A percentile compares a stretch with the other conserved stretches of the same genome.
These are phyloP conservation scores for Drosophila pseudoobscura DNA, from an alignment of 1,140 invertebrate genomes.

Conservation along the genomic window DNA sequence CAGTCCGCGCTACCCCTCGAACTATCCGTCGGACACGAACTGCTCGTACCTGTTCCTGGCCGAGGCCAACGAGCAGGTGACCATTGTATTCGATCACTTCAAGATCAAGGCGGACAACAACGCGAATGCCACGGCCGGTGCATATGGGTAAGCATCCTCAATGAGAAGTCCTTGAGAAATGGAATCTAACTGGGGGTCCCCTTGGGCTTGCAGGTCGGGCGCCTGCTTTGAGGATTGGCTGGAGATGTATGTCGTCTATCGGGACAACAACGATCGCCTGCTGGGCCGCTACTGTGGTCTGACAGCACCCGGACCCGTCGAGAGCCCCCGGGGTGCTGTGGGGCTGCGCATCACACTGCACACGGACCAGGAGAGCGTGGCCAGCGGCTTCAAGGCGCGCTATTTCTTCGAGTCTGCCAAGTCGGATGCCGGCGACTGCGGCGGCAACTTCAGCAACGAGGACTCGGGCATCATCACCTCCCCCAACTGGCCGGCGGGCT, in stretches of 20 bases:
- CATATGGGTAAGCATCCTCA: slow-evolving; percentile 85
- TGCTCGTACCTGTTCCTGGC: slow-evolving; percentile 95
- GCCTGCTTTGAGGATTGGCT: slow-evolving; percentile 96
- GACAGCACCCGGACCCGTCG: slow-evolving; percentile 94
- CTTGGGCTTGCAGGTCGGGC: slow-evolving; percentile 84
- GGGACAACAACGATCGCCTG: slow-evolving; percentile 90
- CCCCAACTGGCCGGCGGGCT: slow-evolving; percentile 94
- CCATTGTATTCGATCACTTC: slow-evolving; percentile 96
- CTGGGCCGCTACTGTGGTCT: slow-evolving; percentile 93
- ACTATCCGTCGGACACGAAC: slow-evolving; percentile 96
- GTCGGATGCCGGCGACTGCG: slow-evolving; percentile 95
- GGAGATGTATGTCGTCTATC: slow-evolving; percentile 94
- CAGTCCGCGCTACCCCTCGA: slow-evolving; percentile 96
- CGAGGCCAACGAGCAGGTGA: slow-evolving; percentile 94
- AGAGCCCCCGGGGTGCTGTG: slow-evolving; percentile 92
- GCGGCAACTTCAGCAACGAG: slow-evolving; percentile 93
- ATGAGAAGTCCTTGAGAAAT: no score
- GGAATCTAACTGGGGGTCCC: background rate
- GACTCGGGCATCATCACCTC: slow-evolving; percentile 94
- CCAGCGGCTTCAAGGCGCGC: slow-evolving; percentile 94
- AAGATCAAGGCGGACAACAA: slow-evolving; percentile 90
- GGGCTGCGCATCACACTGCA: slow-evolving; percentile 93
- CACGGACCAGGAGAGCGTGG: slow-evolving; percentile 92
- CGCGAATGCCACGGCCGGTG: slow-evolving; percentile 85
- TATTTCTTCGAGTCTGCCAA: slow-evolving; percentile 94